These are phyloP conservation scores for Pachycephala philippinensis DNA, from an alignment of 2,113 vertebrate genomes.

Conservation along the genomic window DNA sequence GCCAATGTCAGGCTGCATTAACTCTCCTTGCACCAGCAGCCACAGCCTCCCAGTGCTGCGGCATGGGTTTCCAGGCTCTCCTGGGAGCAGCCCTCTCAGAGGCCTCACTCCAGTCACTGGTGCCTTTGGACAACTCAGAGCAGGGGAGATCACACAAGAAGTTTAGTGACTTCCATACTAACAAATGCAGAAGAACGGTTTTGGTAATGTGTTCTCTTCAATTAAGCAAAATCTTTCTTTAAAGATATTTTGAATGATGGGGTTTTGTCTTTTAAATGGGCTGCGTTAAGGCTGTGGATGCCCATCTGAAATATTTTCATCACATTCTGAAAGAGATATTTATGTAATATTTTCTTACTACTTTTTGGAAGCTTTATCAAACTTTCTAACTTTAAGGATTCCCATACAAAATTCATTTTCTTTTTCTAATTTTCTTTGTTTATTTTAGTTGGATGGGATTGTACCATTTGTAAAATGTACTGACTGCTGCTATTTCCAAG, in stretches of 20 bases:
- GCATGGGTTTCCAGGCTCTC: neutral
- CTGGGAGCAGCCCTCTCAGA: neutral
- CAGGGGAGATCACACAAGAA: neutral
- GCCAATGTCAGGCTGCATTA: neutral
- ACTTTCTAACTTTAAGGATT: neutral
- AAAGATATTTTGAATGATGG: neutral
- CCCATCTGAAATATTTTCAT: neutral
- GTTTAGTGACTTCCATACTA: neutral
- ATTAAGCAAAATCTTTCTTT: neutral
- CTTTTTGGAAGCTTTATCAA: neutral
- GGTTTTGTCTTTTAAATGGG: neutral
- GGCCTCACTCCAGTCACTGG: neutral
- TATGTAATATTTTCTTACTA: neutral
- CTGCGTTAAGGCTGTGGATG: neutral
- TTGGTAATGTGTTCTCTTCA: accelerated
- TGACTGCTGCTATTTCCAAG: neutral
- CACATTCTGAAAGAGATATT: neutral
- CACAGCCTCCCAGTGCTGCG: neutral
- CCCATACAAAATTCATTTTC: neutral
- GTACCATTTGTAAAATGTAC: neutral
- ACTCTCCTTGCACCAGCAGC: neutral
- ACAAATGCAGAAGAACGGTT: neutral
- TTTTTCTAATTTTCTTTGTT: neutral
- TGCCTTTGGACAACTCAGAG: neutral
- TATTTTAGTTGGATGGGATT: neutral